These are phyloP conservation scores for Incurvaria masculella DNA, from an alignment of 2,888 invertebrate genomes.

Conservation along the genomic window DNA sequence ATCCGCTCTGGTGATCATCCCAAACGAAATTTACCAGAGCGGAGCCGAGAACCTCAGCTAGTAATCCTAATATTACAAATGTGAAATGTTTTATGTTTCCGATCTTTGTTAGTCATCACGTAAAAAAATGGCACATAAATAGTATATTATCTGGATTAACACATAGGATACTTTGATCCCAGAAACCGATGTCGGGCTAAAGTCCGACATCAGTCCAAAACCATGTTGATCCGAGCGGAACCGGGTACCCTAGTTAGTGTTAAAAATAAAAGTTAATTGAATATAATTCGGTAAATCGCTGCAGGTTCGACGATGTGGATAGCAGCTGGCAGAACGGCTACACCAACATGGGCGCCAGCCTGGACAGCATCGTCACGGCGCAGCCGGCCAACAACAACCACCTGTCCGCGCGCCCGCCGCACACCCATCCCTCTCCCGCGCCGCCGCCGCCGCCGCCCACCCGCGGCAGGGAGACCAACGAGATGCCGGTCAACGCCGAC, in stretches of 20 bases:
- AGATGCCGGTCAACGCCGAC: slow-evolving; percentile 44
- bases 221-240: slow-evolving; percentile 1
- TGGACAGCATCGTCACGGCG: slow-evolving; percentile 41
- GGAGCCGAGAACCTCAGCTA: no score
- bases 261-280: slow-evolving; percentile 2
- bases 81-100: no score
- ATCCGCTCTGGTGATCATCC: no score
- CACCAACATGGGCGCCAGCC: slow-evolving; percentile 39
- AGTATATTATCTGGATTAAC: slow-evolving; percentile 9
- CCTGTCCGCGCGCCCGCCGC: slow-evolving; percentile 23
- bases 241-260: background rate
- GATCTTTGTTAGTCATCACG: no score
- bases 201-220: no score
- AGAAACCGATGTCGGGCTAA: no score
- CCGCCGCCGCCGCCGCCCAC: slow-evolving; percentile 18
- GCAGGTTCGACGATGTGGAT: slow-evolving; percentile 53
- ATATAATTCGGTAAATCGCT: no score
- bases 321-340: slow-evolving; percentile 52
- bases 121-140: background rate
- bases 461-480: slow-evolving; percentile 32
- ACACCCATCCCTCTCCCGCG: slow-evolving; percentile 23
- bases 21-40: no score
- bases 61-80: no score
- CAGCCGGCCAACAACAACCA: slow-evolving; percentile 50
- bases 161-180: no score